Evolutionary conservation across 2,888 invertebrate species (phyloP), one percentile per base, ranked within the genome.

Genomic region (Drosophila demipolita): DNA sequence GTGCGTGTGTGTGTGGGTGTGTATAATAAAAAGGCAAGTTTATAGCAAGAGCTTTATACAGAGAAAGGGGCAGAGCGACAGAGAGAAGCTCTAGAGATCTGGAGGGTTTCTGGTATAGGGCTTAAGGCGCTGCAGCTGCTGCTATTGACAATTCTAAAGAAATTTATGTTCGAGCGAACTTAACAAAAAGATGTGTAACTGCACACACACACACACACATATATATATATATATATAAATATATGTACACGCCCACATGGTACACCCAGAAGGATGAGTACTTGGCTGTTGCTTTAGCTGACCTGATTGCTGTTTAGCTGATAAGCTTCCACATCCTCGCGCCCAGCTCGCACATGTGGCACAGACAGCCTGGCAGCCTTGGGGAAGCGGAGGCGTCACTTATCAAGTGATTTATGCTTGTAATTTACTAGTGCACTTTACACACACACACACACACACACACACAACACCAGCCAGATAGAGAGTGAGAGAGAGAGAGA

Each of bases 381-480:
- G 53, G 58, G 72, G 66, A 65, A 80, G 64, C 66, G 72, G 71
- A 78, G 78, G 78, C 87, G 86, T 88, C 87, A 87, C 87, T 87
- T 87, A 86, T 82, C 83, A 86, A 80, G 87, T 83, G 88, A 87
- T 87, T 87, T 86, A 88, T 88, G 88, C 74, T 71, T 80, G 82
- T 81, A 88, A 88, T 88, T 87, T 83, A 82, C 78, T 80, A 81
- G 75, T 76, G 69, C 80, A 66, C 61, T 53, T 50, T 52, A 66
- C 67, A 60, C 32, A 36, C 40, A 42, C 8, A 35, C 33, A 20
- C 26, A 17, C 3, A 45, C 17, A 55, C 32, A 48, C n/a, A 66
- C 26, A 64, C 40, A 20, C 20, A 12, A 2, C 15, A 32, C 3
- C 50, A 23, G 49, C n/a, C 23, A 29, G 33, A 11, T 15, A 38